These are phyloP conservation scores for Nothoprocta perdicaria DNA, from an alignment of 2,113 vertebrate genomes.

Conservation along the genomic window DNA sequence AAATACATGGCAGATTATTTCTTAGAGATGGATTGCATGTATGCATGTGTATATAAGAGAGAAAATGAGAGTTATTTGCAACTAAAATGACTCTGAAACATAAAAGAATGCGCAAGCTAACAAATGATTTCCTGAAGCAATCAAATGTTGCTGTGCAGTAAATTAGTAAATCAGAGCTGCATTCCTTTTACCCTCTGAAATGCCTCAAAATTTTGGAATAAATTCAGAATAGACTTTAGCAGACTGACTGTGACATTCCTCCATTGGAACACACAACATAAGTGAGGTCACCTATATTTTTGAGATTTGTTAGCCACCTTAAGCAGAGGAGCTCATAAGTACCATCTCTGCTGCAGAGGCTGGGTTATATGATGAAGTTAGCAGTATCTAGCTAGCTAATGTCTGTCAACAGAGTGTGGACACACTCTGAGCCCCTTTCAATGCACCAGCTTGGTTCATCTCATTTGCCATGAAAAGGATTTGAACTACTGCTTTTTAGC, in stretches of 20 bases:
- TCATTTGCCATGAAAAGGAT: background rate
- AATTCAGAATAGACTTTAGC: background rate
- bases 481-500: background rate
- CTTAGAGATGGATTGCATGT: background rate
- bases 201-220: background rate
- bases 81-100: background rate
- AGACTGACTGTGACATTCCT: accelerated
- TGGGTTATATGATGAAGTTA: background rate
- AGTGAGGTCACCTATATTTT: background rate
- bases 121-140: background rate
- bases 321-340: background rate
- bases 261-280: background rate
- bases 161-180: background rate
- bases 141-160: background rate
- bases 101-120: background rate
- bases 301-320: background rate
- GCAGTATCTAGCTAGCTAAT: background rate
- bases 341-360: background rate
- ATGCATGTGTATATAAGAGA: background rate
- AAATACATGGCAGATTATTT: slow-evolving; percentile 14
- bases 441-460: background rate
- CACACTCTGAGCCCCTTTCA: background rate
- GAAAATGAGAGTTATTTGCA: background rate
- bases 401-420: background rate
- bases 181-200: background rate